A percentile compares a stretch with the other conserved stretches of the same genome.
These are phyloP conservation scores for Pyxicephalus adspersus DNA, from an alignment of 2,113 vertebrate genomes.

Conservation along the genomic window DNA sequence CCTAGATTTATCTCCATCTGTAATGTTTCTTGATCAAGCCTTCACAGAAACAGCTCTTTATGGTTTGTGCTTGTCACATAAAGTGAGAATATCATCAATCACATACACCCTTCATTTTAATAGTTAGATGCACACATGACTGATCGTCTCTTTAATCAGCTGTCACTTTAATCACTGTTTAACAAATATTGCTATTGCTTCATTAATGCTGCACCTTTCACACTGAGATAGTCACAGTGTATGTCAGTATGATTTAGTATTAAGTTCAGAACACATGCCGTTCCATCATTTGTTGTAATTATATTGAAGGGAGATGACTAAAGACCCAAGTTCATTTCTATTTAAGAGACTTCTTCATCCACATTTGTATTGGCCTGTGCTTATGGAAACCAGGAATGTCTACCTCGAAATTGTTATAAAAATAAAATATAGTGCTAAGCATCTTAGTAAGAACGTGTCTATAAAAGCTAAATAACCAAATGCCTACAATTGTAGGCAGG, in stretches of 20 bases:
- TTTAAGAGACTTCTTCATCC: no score
- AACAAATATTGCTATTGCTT: background rate
- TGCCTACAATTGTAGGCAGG: no score
- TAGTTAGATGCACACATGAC: background rate
- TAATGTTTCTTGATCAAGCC: background rate
- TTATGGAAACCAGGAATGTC: no score
- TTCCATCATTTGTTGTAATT: no score
- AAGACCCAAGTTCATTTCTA: no score
- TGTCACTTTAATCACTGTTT: slow-evolving; percentile 3
- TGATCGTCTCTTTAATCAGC: background rate
- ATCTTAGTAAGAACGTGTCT: no score
- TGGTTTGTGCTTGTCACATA: background rate
- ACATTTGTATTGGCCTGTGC: no score
- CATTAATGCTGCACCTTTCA: background rate
- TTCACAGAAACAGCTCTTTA: background rate
- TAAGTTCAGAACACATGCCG: no score
- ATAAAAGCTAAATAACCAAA: no score
- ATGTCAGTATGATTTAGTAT: background rate
- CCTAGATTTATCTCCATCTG: background rate
- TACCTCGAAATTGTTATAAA: no score
- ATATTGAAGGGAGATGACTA: no score
- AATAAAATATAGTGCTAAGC: no score
- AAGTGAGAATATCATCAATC: background rate
- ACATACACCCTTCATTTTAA: background rate
- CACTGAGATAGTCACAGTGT: background rate